Percentiles rank a stretch among this genome's conserved stretches.
These are phyloP conservation scores for Takifugu rubripes DNA, from an alignment of 2,797 vertebrate species.

Conservation along the genomic window DNA sequence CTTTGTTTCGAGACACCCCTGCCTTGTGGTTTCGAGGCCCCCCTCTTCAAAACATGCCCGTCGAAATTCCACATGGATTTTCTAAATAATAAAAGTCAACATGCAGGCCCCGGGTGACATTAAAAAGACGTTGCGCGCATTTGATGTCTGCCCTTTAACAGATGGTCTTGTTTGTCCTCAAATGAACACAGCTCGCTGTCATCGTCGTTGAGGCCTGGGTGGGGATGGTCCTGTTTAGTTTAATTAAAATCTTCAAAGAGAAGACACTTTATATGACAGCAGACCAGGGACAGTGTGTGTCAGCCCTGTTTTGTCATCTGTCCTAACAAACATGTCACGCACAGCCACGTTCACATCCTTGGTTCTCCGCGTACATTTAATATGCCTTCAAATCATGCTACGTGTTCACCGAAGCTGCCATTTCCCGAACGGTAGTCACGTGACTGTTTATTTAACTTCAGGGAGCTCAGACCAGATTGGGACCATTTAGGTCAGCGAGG, in stretches of 20 bases:
- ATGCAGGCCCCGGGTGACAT: conserved; percentile 70
- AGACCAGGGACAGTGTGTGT: conserved; percentile 60
- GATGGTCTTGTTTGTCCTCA: conserved; percentile 77
- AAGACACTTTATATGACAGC: conserved; percentile 62
- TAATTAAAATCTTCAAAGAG: conserved; percentile 78
- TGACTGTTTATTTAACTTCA: conserved; percentile 71
- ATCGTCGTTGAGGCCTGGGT: conserved; percentile 60
- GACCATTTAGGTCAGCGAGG: conserved; percentile 58
- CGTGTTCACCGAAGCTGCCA: conserved; percentile 1
- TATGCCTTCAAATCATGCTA: conserved; percentile 23
- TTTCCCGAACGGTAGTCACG: conserved; percentile 48
- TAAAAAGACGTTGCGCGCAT: conserved; percentile 65
- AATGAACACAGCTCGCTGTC: conserved; percentile 59
- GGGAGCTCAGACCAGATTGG: conserved; percentile 62
- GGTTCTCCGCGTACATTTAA: background rate
- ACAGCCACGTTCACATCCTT: conserved; percentile 29
- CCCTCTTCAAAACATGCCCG: conserved; percentile 75
- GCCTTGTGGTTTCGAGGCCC: conserved; percentile 69
- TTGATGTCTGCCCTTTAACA: conserved; percentile 77
- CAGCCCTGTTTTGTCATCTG: conserved; percentile 57
- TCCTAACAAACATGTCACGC: conserved; percentile 55
- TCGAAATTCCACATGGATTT: conserved; percentile 79
- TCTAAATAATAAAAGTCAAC: conserved; percentile 75
- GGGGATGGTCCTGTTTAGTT: conserved; percentile 72
- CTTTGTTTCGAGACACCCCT: conserved; percentile 77